phyloP scores from a whole-genome alignment of 2,797 vertebrate species.

The Smutsia gigantea region DNA sequence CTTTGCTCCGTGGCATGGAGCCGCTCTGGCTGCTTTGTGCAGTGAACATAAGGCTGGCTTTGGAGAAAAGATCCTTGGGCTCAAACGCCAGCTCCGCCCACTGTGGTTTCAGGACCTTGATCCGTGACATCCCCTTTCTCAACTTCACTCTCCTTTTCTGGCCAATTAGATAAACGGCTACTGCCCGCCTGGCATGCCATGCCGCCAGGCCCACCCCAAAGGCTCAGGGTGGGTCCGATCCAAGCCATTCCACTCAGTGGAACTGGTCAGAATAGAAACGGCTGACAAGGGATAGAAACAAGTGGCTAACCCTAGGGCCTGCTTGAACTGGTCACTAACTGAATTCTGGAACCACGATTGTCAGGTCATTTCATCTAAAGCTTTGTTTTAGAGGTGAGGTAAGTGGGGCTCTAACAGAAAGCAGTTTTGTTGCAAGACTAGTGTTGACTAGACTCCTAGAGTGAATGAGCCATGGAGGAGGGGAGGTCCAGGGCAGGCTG shows the following conservation, averaged over 20 bases:
- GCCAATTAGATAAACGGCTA: background rate
- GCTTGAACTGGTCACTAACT: background rate
- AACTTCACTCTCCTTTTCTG: background rate
- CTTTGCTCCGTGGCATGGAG: background rate
- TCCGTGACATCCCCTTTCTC: rapidly evolving
- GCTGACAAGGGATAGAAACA: rapidly evolving
- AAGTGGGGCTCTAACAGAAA: background rate
- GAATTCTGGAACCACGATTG: background rate
- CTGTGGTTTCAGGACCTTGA: background rate
- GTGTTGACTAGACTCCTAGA: rapidly evolving
- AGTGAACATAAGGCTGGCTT: background rate
- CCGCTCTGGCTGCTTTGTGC: background rate
- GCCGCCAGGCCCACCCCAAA: rapidly evolving
- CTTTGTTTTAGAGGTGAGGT: background rate
- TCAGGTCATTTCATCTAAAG: background rate
- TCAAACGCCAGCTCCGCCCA: background rate
- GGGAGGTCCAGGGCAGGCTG: background rate
- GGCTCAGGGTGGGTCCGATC: background rate
- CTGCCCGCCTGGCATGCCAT: background rate
- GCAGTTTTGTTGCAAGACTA: background rate
- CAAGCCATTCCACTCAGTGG: background rate
- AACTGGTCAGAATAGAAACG: background rate
- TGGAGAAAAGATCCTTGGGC: background rate
- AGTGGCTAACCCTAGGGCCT: rapidly evolving
- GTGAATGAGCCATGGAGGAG: rapidly evolving